These are phyloP conservation scores for Corvus moneduloides DNA, from an alignment of 2,113 vertebrate genomes.

Conservation along the genomic window DNA sequence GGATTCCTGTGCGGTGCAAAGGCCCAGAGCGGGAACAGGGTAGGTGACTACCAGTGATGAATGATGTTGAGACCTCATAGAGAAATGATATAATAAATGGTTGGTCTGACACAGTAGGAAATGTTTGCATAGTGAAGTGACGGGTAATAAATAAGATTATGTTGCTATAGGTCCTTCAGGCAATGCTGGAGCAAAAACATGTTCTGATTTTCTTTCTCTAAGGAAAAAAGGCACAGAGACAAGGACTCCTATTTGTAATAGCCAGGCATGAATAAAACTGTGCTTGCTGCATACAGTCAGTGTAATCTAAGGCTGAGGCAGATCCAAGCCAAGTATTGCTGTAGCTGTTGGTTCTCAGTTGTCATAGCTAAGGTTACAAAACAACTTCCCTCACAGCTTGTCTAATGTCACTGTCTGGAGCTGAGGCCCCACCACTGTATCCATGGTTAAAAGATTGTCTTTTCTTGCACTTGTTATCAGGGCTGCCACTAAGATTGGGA, in stretches of 20 bases:
- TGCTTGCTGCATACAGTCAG: not conserved
- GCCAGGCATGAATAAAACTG: not conserved
- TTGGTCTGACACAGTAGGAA: slow-evolving; percentile 5
- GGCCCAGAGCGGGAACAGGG: not conserved
- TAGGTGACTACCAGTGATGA: not conserved
- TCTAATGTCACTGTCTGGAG: not conserved
- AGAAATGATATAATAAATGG: slow-evolving; percentile 13
- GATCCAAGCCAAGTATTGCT: not conserved
- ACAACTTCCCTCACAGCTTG: not conserved
- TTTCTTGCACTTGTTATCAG: not conserved
- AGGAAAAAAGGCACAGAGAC: not conserved
- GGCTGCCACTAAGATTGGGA: not conserved
- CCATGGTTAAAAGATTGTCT: not conserved
- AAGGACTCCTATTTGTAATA: not conserved
- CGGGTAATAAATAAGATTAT: slow-evolving; percentile 6
- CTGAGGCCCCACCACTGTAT: not conserved
- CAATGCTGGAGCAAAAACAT: not conserved
- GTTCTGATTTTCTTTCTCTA: slow-evolving; percentile 2
- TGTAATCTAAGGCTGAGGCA: slow-evolving; percentile 5
- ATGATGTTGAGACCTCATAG: not conserved
- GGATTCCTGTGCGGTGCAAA: not conserved
- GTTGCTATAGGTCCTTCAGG: slow-evolving; percentile 22
- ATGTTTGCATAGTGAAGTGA: slow-evolving; percentile 19
- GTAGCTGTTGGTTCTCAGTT: not conserved
- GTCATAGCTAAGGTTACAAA: slow-evolving; percentile 25